These are phyloP conservation scores for Hydrophis major DNA, from an alignment of 2,797 vertebrate genomes.

Conservation along the genomic window DNA sequence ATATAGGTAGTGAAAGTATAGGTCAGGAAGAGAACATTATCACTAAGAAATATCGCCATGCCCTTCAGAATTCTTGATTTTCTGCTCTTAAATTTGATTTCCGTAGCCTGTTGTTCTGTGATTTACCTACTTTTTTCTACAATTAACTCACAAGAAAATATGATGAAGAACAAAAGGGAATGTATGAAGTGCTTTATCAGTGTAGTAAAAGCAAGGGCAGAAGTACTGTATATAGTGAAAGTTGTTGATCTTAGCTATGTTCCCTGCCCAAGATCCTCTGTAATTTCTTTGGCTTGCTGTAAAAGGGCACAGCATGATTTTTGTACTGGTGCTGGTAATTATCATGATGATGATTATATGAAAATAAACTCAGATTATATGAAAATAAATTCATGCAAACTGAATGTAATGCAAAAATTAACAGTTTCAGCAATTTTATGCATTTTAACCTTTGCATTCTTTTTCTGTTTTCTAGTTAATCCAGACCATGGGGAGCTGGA, in stretches of 20 bases:
- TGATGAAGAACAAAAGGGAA: not conserved
- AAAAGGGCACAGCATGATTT: not conserved
- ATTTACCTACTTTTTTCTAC: not conserved
- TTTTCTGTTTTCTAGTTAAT: slow-evolving; percentile 83
- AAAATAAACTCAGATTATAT: not conserved
- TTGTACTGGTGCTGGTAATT: not conserved
- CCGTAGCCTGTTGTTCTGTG: not conserved
- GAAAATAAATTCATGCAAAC: not conserved
- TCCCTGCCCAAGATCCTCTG: not conserved
- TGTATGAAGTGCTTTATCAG: not conserved
- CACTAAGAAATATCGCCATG: not conserved
- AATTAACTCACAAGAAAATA: not conserved
- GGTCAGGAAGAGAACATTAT: not conserved
- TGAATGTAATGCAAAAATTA: not conserved
- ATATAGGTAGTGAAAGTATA: not conserved
- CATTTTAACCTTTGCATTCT: not conserved
- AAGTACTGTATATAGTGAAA: not conserved
- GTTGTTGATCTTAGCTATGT: not conserved
- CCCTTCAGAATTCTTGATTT: not conserved
- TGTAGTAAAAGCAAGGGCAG: not conserved
- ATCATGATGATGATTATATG: not conserved
- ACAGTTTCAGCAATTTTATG: not conserved
- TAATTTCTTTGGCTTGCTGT: not conserved
- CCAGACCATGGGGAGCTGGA: slow-evolving; percentile 87
- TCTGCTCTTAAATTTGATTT: not conserved